Conservation (phyloP, 2,888 invertebrate species). For the Meloe dianella region DNA sequence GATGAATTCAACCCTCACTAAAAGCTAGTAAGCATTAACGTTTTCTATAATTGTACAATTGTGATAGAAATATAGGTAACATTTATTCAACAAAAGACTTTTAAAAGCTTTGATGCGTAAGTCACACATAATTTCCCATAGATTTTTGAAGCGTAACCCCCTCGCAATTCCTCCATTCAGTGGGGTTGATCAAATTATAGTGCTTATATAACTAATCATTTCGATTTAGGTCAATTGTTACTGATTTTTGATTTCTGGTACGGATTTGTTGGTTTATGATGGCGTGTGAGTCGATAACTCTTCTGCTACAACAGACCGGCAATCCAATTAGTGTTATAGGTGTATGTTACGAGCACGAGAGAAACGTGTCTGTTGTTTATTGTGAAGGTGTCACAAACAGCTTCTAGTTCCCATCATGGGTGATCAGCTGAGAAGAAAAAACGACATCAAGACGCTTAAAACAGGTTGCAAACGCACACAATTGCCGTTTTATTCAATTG, state of each 20-base stretch:
- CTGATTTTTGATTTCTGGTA: slow-evolving; percentile 8
- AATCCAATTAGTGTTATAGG: slow-evolving; percentile 48
- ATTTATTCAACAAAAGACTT: slow-evolving; percentile 36
- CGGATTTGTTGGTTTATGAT: slow-evolving; percentile 24
- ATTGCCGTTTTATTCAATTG: slow-evolving; percentile 14
- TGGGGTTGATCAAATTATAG: background rate
- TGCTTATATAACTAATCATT: background rate
- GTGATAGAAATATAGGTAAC: slow-evolving; percentile 27
- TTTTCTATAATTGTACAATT: slow-evolving; percentile 37
- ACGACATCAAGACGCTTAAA: too few species aligned
- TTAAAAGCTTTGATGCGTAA: slow-evolving; percentile 34
- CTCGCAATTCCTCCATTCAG: background rate
- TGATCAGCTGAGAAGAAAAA: slow-evolving; percentile 12
- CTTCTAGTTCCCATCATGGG: slow-evolving; percentile 39
- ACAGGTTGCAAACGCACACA: too few species aligned
- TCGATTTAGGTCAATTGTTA: background rate
- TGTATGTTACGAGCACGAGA: slow-evolving; percentile 43
- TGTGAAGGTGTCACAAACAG: slow-evolving; percentile 43
- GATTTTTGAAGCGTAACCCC: background rate
- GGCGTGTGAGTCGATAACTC: slow-evolving; percentile 39
- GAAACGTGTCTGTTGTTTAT: slow-evolving; percentile 44
- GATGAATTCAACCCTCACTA: background rate
- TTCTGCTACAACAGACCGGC: slow-evolving; percentile 41
- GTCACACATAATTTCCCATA: slow-evolving; percentile 31
- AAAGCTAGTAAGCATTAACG: background rate